Conservation (phyloP, 2,113 vertebrate species). For the Fregata magnificens region DNA sequence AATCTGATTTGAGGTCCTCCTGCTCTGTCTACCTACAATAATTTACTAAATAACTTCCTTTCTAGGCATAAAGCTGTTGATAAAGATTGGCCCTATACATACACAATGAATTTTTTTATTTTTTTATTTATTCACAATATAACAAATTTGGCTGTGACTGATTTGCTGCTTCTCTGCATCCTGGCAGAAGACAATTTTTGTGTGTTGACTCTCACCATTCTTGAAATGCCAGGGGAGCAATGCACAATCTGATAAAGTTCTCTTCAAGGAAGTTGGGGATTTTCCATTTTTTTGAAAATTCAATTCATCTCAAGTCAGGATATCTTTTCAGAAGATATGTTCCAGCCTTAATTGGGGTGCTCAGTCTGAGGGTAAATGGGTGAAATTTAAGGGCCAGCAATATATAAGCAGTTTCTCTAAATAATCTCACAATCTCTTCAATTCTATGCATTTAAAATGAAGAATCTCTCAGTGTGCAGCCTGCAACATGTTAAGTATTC, state of each 20-base stretch:
- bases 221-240: neutral
- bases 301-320: neutral
- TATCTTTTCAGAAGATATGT: constrained; percentile 23
- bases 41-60: neutral
- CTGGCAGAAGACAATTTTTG: neutral
- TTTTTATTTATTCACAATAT: neutral
- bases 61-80: neutral
- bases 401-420: constrained; percentile 10
- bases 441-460: constrained; percentile 66
- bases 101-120: neutral
- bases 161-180: neutral
- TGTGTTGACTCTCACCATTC: neutral
- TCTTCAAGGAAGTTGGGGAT: neutral
- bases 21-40: neutral
- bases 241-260: neutral
- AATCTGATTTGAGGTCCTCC: neutral
- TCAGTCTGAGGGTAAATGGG: constrained; percentile 19
- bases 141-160: neutral
- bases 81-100: neutral
- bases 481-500: constrained; percentile 2
- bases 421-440: constrained; percentile 42
- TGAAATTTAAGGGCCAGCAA: constrained; percentile 44
- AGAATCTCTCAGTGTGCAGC: constrained; percentile 1
- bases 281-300: constrained; percentile 12
- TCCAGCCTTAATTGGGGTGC: constrained; percentile 28